These are phyloP conservation scores for Pollachius pollachius DNA, from an alignment of 2,113 vertebrate species.

Conservation along the genomic window DNA sequence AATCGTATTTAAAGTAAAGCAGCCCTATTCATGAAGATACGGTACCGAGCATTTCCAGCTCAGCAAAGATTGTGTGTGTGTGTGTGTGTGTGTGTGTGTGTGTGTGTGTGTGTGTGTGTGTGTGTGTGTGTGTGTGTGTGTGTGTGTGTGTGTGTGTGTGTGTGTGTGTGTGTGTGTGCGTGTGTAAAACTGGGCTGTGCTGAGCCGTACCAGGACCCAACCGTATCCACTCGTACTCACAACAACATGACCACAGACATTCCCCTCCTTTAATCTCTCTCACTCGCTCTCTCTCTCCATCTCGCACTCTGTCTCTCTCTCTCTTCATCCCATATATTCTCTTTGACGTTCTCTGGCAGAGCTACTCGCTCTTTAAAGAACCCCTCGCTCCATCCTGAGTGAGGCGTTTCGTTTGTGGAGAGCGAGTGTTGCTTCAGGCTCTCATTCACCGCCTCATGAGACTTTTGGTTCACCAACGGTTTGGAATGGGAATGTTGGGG, in stretches of 20 bases:
- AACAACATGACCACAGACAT: conserved; percentile 30
- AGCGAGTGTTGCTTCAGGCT: no score
- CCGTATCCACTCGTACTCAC: conserved; percentile 32
- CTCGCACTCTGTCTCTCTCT: neutral
- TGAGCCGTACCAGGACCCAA: conserved; percentile 64
- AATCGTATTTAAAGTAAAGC: no score
- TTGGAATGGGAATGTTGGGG: no score
- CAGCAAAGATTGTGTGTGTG: neutral
- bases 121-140: neutral
- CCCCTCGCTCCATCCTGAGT: neutral
- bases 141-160: neutral
- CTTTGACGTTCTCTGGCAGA: neutral
- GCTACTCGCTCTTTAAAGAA: neutral
- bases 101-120: neutral
- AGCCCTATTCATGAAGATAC: no score
- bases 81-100: neutral
- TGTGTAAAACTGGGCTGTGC: conserved; percentile 35
- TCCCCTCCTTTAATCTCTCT: neutral
- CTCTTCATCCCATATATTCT: neutral
- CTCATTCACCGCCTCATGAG: neutral
- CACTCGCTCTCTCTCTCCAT: neutral
- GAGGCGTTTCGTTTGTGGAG: no score
- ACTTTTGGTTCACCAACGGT: no score
- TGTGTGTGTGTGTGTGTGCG: neutral
- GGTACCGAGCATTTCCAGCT: no score